Conservation (phyloP, 2,113 vertebrate species). For the Rafetus swinhoei region DNA sequence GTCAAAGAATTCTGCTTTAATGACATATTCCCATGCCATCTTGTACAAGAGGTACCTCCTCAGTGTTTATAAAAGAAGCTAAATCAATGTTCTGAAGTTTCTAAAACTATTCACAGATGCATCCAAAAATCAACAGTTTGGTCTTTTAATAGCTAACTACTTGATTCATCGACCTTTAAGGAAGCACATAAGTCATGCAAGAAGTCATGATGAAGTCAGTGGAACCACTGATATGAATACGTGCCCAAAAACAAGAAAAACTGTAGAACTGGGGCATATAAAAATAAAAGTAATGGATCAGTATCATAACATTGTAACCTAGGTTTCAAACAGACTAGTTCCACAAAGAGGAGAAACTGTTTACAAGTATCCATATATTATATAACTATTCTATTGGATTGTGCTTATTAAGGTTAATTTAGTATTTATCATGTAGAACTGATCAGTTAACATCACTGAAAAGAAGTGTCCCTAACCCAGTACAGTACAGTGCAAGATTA, state of each 20-base stretch:
- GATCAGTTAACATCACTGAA: accelerated
- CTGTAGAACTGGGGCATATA: background rate
- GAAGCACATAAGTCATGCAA: background rate
- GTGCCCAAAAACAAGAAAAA: background rate
- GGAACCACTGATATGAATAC: background rate
- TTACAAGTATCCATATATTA: background rate
- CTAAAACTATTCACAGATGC: background rate
- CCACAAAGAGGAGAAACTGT: background rate
- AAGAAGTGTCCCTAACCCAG: background rate
- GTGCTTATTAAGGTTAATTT: background rate
- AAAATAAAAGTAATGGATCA: background rate
- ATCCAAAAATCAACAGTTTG: background rate
- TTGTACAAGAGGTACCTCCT: background rate
- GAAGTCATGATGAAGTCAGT: background rate
- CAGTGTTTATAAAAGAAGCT: too few species aligned
- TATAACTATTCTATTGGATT: background rate
- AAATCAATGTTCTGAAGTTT: too few species aligned
- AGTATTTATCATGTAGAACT: background rate
- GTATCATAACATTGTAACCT: background rate
- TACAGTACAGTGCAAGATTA: background rate
- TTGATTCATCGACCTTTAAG: too few species aligned
- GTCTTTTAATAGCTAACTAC: background rate
- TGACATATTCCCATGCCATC: background rate
- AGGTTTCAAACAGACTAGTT: background rate
- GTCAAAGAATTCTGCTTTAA: background rate